Percentiles rank a stretch among this genome's conserved stretches.
Evolutionary conservation across 2,113 vertebrate genomes (phyloP).

Genomic region (Lichenostomus cassidix): DNA sequence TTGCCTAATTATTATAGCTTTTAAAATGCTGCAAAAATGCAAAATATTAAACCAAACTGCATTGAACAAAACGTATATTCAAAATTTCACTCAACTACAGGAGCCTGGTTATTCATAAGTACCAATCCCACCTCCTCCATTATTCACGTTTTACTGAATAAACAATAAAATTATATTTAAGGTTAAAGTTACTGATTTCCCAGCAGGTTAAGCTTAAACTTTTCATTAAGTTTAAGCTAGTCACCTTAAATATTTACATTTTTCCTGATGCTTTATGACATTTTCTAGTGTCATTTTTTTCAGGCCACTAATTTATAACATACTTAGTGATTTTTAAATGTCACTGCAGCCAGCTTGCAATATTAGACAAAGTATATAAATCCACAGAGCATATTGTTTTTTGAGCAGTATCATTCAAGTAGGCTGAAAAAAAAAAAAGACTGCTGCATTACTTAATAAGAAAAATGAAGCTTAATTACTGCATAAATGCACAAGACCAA

Average conservation of each 20-base stretch:
- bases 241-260: constrained; percentile 62
- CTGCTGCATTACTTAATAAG: neutral
- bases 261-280: constrained; percentile 15
- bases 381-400: neutral
- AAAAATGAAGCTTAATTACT: neutral
- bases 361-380: constrained; percentile 2
- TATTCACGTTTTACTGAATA: constrained; percentile 6
- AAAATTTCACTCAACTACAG: neutral
- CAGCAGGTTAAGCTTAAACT: constrained; percentile 26
- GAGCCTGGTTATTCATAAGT: neutral
- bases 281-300: constrained; percentile 10
- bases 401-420: neutral
- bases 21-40: neutral
- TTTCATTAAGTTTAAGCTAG: constrained; percentile 36
- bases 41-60: neutral
- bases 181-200: constrained; percentile 33
- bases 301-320: constrained; percentile 23
- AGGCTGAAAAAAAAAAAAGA: neutral
- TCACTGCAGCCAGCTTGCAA: neutral
- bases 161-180: constrained; percentile 42
- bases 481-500: neutral
- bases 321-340: constrained; percentile 43
- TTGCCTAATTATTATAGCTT: neutral
- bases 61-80: neutral
- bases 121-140: neutral